A percentile compares a stretch with the other conserved stretches of the same genome.
These are phyloP conservation scores for Elegia similella DNA, from an alignment of 2,888 invertebrate species.

Conservation along the genomic window DNA sequence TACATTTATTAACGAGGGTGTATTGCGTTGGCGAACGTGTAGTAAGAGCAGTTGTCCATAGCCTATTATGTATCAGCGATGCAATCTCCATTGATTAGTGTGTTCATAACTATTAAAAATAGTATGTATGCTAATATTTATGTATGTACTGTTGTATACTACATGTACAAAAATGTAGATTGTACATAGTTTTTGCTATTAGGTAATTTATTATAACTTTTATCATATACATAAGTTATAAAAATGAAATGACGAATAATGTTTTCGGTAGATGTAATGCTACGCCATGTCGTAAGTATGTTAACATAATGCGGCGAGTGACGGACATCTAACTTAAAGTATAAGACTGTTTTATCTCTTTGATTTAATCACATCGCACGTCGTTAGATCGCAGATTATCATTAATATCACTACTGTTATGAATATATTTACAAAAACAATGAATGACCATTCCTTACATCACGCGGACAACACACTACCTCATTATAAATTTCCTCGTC, in stretches of 20 bases:
- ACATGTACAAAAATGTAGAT: conserved; percentile 59
- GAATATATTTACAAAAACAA: not conserved
- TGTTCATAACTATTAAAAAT: conserved; percentile 48
- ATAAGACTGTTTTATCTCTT: conserved; percentile 18
- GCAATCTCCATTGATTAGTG: conserved; percentile 55
- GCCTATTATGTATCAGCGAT: conserved; percentile 34
- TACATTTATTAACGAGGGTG: conserved; percentile 24
- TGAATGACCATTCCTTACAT: conserved; percentile 14
- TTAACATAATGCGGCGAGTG: not conserved
- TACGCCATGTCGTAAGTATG: not conserved
- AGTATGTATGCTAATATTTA: conserved; percentile 34
- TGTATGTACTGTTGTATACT: conserved; percentile 40
- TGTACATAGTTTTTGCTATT: conserved; percentile 51
- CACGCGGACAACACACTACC: conserved; percentile 17
- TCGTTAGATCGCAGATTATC: conserved; percentile 2
- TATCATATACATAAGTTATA: conserved; percentile 7
- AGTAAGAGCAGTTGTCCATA: not conserved
- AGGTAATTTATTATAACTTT: conserved; percentile 44
- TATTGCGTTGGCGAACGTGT: conserved; percentile 10
- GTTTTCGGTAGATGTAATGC: conserved; percentile 10
- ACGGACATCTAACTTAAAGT: conserved; percentile 3
- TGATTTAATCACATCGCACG: conserved; percentile 17
- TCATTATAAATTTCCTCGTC: conserved; percentile 15
- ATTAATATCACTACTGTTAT: not conserved
- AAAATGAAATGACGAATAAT: not conserved